Evolutionary conservation across 2,797 vertebrate genomes (phyloP), one percentile per base, ranked within the genome.

Genomic region (Syngnathus acus): DNA sequence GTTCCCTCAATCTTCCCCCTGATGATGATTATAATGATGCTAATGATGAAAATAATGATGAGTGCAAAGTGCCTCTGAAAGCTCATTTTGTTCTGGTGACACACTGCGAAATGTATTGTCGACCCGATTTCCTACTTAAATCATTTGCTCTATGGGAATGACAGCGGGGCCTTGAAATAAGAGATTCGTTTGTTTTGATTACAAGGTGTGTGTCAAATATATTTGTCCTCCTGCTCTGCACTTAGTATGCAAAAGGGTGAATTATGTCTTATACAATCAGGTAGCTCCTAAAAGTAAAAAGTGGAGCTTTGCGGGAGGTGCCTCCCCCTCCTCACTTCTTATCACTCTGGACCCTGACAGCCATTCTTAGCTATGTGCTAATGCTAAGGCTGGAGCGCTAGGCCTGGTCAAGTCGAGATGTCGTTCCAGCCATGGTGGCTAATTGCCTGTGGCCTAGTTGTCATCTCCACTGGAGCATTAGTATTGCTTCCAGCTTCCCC

Each of bases 391-490:
- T 53, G n/a, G 4, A 9, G 51, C n/a, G 19, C n/a, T 23, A 16
- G n/a, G 51, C n/a, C 23, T 23, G 50, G 42, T 43, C 42, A 11
- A 1, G 42, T 43, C 11, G 42, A 43, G 71, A 69, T 66, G 69
- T 76, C 45, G 14, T 9, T 2, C 11, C 1, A 3, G 70, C 65
- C 74, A 13, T 72, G 64, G 61, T 65, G 69, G 73, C 26, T 32
- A 3, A 32, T 32, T 3, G 77, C 76, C 76, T 47, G 73, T 76
- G 69, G 69, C 71, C 71, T 74, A 69, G 76, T 85, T 81, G 78
- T 84, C 80, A 73, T 82, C 78, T 81, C 72, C 70, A 73, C 76
- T 74, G 75, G 57, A 81, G 78, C 74, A 67, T 77, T 74, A 80
- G 74, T 72, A 64, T 82, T 74, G 79, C 80, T 83, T 63, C 68